Conservation (phyloP, 2,113 vertebrate genomes). For the Sakesphorus luctuosus region DNA sequence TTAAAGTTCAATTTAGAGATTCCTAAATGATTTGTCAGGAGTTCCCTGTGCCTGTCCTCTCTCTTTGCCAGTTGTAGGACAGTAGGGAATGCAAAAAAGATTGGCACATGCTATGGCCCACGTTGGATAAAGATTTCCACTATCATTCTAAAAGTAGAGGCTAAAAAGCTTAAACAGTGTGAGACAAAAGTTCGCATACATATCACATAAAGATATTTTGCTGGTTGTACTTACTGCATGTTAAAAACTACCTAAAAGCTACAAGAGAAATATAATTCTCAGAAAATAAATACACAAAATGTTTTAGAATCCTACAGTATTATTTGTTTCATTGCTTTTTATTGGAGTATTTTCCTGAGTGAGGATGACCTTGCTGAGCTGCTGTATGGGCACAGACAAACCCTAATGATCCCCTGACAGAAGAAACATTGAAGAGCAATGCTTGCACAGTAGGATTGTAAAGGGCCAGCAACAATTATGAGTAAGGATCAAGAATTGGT, state of each 20-base stretch:
- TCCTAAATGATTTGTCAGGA: background rate
- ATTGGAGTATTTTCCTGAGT: background rate
- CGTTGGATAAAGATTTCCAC: background rate
- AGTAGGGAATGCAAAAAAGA: background rate
- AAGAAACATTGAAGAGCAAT: background rate
- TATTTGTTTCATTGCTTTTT: background rate
- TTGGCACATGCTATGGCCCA: background rate
- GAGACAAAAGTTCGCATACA: background rate
- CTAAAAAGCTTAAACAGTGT: background rate
- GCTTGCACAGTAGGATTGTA: background rate
- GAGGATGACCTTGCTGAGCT: background rate
- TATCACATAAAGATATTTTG: background rate
- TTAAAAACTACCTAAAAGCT: background rate
- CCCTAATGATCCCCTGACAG: background rate
- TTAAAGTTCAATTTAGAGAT: background rate
- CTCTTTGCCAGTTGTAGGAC: rapidly evolving
- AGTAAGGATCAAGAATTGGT: background rate
- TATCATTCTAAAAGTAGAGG: background rate
- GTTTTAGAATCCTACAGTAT: background rate
- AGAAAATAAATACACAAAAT: conserved; percentile 9
- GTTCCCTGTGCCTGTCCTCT: rapidly evolving
- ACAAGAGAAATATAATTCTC: background rate
- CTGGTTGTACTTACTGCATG: background rate
- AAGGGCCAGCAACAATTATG: background rate
- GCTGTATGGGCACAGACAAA: background rate